Conservation (phyloP, 1,140 invertebrate species). For the Drosophila navojoa region DNA sequence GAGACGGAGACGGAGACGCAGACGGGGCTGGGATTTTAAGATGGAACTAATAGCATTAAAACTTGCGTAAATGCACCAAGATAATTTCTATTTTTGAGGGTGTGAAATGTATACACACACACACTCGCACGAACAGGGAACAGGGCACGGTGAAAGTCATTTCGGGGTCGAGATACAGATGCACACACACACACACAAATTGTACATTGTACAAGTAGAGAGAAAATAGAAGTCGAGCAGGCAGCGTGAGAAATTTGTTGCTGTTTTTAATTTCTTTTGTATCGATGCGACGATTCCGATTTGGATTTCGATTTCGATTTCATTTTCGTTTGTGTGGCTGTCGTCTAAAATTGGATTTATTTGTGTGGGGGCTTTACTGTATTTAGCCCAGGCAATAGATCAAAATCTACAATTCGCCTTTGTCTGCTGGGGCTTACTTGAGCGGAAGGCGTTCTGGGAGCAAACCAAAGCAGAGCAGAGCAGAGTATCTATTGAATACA, state of each 20-base stretch:
- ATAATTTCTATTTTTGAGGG: slow-evolving; percentile 82
- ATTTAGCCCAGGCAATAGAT: slow-evolving; percentile 53
- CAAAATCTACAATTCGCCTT: slow-evolving; percentile 39
- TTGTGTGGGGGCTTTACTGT: slow-evolving; percentile 28
- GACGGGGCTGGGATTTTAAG: slow-evolving; percentile 59
- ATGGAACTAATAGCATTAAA: slow-evolving; percentile 83
- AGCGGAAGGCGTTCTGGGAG: background rate
- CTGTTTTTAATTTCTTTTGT: slow-evolving; percentile 76
- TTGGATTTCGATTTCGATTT: slow-evolving; percentile 37
- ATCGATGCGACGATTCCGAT: slow-evolving; percentile 61
- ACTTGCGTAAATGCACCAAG: slow-evolving; percentile 80
- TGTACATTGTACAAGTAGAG: slow-evolving; percentile 10
- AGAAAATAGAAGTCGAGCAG: slow-evolving; percentile 30
- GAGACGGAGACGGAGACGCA: slow-evolving; percentile 17
- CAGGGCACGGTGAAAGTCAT: slow-evolving; percentile 65
- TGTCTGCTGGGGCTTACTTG: slow-evolving; percentile 13
- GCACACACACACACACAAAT: slow-evolving; percentile 8
- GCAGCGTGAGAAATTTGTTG: slow-evolving; percentile 76
- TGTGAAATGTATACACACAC: slow-evolving; percentile 70
- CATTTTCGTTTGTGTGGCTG: slow-evolving; percentile 36
- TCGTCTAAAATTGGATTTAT: slow-evolving; percentile 60
- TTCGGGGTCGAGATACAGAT: slow-evolving; percentile 68
- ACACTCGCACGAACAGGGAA: slow-evolving; percentile 4
- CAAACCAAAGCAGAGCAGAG: background rate
- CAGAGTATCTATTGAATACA: slow-evolving; percentile 15